Evolutionary conservation across 2,888 invertebrate genomes (phyloP).

Genomic region (Molanna angustata): DNA sequence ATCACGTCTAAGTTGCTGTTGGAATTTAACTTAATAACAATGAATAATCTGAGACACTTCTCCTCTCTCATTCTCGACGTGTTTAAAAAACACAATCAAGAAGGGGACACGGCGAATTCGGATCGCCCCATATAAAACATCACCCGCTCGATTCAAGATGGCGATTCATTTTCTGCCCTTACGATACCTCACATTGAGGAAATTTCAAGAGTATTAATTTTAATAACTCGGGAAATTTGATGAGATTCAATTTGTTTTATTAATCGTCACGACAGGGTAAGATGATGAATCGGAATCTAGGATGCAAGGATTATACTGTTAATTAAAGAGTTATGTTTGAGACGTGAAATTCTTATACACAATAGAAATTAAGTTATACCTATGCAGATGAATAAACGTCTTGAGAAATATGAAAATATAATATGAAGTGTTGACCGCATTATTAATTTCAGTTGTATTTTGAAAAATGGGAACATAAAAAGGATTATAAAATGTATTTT

Average conservation of each 20-base stretch:
- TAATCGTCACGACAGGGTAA: slow-evolving; percentile 3
- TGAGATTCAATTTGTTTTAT: slow-evolving; percentile 11
- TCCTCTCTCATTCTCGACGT: background rate
- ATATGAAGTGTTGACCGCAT: too few relatives aligned
- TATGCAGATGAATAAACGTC: too few relatives aligned
- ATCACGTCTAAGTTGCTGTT: slow-evolving; percentile 29
- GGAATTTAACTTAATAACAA: background rate
- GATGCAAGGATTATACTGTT: too few relatives aligned
- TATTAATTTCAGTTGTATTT: too few relatives aligned
- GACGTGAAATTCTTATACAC: too few relatives aligned
- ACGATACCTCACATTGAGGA: background rate
- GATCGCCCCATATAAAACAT: background rate
- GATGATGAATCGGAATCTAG: too few relatives aligned
- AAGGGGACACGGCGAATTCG: background rate
- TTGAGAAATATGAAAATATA: too few relatives aligned
- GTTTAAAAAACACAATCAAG: background rate
- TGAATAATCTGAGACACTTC: background rate
- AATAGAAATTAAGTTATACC: too few relatives aligned
- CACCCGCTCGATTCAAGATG: slow-evolving; percentile 4
- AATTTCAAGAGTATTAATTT: slow-evolving; percentile 7
- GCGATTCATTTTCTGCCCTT: slow-evolving; percentile 4
- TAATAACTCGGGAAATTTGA: slow-evolving; percentile 9
- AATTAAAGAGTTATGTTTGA: too few relatives aligned
- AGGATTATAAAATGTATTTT: too few relatives aligned
- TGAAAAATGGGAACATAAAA: too few relatives aligned